A percentile compares a stretch with the other conserved stretches of the same genome.
phyloP scores from a whole-genome alignment of 2,888 invertebrate species.

The Drosophila phalerata region DNA sequence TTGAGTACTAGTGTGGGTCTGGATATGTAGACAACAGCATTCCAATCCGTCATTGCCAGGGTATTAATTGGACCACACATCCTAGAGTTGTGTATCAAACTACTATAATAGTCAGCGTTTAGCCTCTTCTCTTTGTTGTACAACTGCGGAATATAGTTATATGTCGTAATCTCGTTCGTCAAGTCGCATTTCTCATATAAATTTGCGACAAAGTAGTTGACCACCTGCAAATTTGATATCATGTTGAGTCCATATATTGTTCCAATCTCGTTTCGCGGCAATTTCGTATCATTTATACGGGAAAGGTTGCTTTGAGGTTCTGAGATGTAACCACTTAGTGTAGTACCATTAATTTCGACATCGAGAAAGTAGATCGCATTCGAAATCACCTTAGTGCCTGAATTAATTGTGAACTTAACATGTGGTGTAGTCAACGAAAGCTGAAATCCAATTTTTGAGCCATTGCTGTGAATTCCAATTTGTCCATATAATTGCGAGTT shows the following conservation, averaged over 20 bases:
- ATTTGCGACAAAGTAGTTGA: background rate
- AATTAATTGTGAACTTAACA: background rate
- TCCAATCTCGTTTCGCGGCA: slow-evolving; percentile 5
- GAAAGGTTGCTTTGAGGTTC: slow-evolving; percentile 2
- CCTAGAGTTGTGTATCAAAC: background rate
- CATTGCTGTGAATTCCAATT: slow-evolving; percentile 19
- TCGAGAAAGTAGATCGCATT: slow-evolving; percentile 29
- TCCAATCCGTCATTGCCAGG: background rate
- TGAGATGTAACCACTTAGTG: slow-evolving; percentile 13
- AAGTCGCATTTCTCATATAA: slow-evolving; percentile 7
- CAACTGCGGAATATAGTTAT: slow-evolving; percentile 18
- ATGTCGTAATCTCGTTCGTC: background rate
- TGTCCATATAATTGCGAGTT: background rate
- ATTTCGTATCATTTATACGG: background rate
- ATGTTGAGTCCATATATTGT: background rate
- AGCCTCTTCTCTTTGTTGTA: slow-evolving; percentile 8
- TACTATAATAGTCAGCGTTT: background rate
- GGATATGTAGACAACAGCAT: slow-evolving; percentile 3
- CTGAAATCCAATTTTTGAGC: background rate
- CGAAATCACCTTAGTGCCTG: background rate
- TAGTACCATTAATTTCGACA: slow-evolving; percentile 13
- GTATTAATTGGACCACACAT: background rate
- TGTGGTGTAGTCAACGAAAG: background rate
- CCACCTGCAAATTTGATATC: background rate
- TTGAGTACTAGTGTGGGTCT: background rate